Evolutionary conservation across 2,797 vertebrate species (phyloP), one percentile per base, ranked within the genome.

Genomic region (Gambusia yucatana): DNA sequence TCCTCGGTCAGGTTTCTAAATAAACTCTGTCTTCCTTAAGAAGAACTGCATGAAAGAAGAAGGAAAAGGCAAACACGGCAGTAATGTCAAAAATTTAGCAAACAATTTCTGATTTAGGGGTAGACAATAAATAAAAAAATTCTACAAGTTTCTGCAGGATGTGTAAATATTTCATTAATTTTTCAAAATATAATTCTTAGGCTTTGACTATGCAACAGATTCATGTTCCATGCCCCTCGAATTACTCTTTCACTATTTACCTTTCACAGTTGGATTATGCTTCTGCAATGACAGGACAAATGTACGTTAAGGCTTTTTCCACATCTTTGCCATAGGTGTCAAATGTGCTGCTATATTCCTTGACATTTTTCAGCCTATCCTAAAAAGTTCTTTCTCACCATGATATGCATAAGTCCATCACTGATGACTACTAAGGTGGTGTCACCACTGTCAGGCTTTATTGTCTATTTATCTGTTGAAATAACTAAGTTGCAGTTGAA

Each of bases 1-100:
- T 82, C 81, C 73, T 63, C 71, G 52, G 57, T 61, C 71, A 47
- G 57, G 61, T 75, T 67, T 80, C 81, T 65, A 70, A 82, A 81
- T 74, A 57, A 82, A 88, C 76, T 75, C 14, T 3, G 28, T 57
- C 75, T 65, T 61, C 39, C 61, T 41, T 75, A 33, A 76, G 73
- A 39, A 77, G 69, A 77, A 14, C 41, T 44, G 30, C 13, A 73
- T 11, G 7, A 50, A 46, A 4, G 13, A 67, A 48, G 78, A 39
- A 77, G 16, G 43, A 16, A 55, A 33, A 61, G 46, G 28, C 22
- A 8, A 28, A n/a, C 71, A 69, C 43, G 33, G n/a, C 22, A 43
- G 11, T 5, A 43, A 69, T n/a, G 39, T 44, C 17, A 67, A 22
- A 4, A 41, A 4, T 2, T 39, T 72, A 0, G 10, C 2, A 72